Evolutionary conservation across 2,888 invertebrate species (phyloP), one percentile per base, ranked within the genome.

Genomic region (Sycophila texana): DNA sequence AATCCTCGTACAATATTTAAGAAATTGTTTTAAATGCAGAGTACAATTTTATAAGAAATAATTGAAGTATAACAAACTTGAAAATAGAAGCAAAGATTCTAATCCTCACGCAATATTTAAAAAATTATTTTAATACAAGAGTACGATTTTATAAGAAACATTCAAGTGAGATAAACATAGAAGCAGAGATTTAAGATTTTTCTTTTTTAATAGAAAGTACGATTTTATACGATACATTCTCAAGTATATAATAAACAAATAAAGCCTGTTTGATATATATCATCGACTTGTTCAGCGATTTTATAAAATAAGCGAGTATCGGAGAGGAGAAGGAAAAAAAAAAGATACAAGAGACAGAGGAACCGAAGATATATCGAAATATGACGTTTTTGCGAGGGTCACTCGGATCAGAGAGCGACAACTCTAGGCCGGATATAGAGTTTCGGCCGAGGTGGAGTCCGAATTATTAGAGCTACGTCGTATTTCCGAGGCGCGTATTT

Each of bases 351-450:
- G 14, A 3, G 14, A 51, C 26, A 5, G 39, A 39, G 39, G 16
- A 10, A 16, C n/a, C 16, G n/a, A 53, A 16, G n/a, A 53, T 14
- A 53, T 53, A 53, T 53, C 60, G 60, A 22, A 60, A 14, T 60
- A 22, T 22, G 60, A 60, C 14, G 82, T 79, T 74, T 78, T 82
- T 80, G 81, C 22, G 65, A 30, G 26, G 18, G 16, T 53, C 53
- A n/a, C 53, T 53, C 53, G 53, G 53, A 53, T 53, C 53, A 53
- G n/a, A 53, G 53, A 14, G 53, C 53, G 53, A 49, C 47, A 49
- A 30, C 20, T 26, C 14, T 22, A 12, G 26, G 18, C 20, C 53
- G 65, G 73, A 65, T 73, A 73, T 73, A n/a, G 63, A 65, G 65
- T 73, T 73, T 55, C 22, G 12, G 10, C 53, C 4, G 53, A 53